phyloP scores from a whole-genome alignment of 2,113 vertebrate genomes.

The Poecilia latipinna region DNA sequence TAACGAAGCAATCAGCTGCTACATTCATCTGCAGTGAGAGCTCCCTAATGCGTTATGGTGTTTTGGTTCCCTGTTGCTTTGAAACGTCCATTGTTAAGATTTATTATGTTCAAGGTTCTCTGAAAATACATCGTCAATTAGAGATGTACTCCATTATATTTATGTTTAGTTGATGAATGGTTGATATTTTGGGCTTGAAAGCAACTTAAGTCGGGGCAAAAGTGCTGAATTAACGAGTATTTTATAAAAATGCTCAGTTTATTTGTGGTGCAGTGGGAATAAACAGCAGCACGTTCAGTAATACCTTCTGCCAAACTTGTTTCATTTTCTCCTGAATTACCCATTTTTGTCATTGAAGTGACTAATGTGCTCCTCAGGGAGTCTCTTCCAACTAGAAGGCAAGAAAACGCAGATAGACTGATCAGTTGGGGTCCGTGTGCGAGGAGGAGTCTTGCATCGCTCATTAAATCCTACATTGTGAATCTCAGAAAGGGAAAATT shows the following conservation, averaged over 20 bases:
- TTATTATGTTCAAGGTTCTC: background rate
- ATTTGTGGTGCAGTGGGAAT: slow-evolving; percentile 16
- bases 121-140: no score
- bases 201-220: background rate
- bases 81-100: background rate
- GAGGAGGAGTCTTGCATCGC: slow-evolving; percentile 20
- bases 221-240: slow-evolving; percentile 3
- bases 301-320: slow-evolving; percentile 42
- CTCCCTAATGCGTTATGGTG: background rate
- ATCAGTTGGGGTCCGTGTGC: slow-evolving; percentile 22
- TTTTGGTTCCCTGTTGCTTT: background rate
- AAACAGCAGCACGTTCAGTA: slow-evolving; percentile 40
- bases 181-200: slow-evolving; percentile 20
- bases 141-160: no score
- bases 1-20: background rate
- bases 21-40: background rate
- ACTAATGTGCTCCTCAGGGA: slow-evolving; percentile 63
- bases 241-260: slow-evolving; percentile 20
- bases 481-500: slow-evolving; percentile 30
- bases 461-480: slow-evolving; percentile 37
- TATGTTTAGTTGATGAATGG: background rate
- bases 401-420: slow-evolving; percentile 30
- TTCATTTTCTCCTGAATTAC: slow-evolving; percentile 47
- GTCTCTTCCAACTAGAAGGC: slow-evolving; percentile 37
- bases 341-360: slow-evolving; percentile 61